Evolutionary conservation across 2,113 vertebrate species (phyloP), one percentile per base, ranked within the genome.

Genomic region (Pseudopipra pipra): DNA sequence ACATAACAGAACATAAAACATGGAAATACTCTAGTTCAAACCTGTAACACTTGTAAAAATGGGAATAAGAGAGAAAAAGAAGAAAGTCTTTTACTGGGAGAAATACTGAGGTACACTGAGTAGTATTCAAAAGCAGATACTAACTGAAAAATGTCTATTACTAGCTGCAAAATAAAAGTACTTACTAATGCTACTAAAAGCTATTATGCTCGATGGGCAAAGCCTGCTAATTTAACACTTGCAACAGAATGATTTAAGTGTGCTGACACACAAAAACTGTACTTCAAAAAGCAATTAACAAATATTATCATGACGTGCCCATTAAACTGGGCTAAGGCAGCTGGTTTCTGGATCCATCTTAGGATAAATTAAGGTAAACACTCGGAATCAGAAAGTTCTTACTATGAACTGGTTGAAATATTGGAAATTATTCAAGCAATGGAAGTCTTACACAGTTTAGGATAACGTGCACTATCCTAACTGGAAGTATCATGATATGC

Each of bases 251-350:
- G 55, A 78, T 68, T 94, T 70, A 89, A 93, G 44, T 46, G 28
- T n/a, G 75, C 9, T 52, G 76, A 94, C 63, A 59, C 14, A 95
- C 56, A 84, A 95, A 85, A 96, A 70, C 43, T 55, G 51, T 30
- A 59, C 54, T 72, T 52, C 8, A 67, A 77, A 89, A 93, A 68
- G 18, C 19, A 71, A 24, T 28, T 52, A 43, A 65, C 18, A 58
- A 85, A 41, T 43, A 55, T 5, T 83, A 30, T 49, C 39, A 68
- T 4, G 14, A 46, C 7, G 3, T 65, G 77, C 91, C 94, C 94
- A 94, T 91, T 87, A 72, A 93, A 91, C 78, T 89, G 93, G 66
- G 90, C 68, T 83, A 85, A 85, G 55, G 55, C 41, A 72, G 21
- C 4, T 82, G 55, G 35, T 28, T 70, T 92, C n/a, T 72, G 63